Conservation (phyloP, 2,888 invertebrate species). For the Nebria salina region DNA sequence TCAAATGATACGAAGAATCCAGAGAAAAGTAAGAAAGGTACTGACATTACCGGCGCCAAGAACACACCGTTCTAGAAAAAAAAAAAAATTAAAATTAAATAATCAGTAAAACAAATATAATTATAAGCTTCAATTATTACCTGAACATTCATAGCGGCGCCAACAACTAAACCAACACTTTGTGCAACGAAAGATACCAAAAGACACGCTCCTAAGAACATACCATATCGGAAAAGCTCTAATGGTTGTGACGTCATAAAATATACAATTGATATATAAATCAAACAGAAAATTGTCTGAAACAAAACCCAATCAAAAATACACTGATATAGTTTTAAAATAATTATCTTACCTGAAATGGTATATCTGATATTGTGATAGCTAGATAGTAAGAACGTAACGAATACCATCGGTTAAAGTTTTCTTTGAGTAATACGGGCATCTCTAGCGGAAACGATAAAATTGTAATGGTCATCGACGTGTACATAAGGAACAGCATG, state of each 20-base stretch:
- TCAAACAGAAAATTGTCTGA: slow-evolving; percentile 91
- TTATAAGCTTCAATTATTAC: slow-evolving; percentile 59
- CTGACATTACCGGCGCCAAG: slow-evolving; percentile 95
- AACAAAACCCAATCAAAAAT: slow-evolving; percentile 52
- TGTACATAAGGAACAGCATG: slow-evolving; percentile 98
- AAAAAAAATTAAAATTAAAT: not conserved
- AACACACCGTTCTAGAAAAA: slow-evolving; percentile 87
- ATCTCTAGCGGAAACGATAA: slow-evolving; percentile 96
- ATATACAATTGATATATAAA: slow-evolving; percentile 93
- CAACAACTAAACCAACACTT: slow-evolving; percentile 93
- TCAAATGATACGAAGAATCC: slow-evolving; percentile 98
- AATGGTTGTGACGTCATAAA: slow-evolving; percentile 94
- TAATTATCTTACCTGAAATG: slow-evolving; percentile 85
- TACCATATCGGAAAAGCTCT: slow-evolving; percentile 81
- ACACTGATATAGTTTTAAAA: not conserved
- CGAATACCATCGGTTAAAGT: slow-evolving; percentile 97
- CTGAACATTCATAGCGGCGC: slow-evolving; percentile 94
- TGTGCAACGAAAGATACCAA: slow-evolving; percentile 95
- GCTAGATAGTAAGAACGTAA: slow-evolving; percentile 93
- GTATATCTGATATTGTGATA: slow-evolving; percentile 95
- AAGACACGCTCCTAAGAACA: slow-evolving; percentile 89
- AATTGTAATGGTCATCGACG: slow-evolving; percentile 99
- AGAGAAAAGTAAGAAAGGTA: slow-evolving; percentile 94
- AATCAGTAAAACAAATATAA: not conserved
- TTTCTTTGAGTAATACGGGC: slow-evolving; percentile 93